Percentiles rank a stretch among this genome's conserved stretches.
phyloP scores from a whole-genome alignment of 2,113 vertebrate genomes.

The Phyllopteryx taeniolatus region DNA sequence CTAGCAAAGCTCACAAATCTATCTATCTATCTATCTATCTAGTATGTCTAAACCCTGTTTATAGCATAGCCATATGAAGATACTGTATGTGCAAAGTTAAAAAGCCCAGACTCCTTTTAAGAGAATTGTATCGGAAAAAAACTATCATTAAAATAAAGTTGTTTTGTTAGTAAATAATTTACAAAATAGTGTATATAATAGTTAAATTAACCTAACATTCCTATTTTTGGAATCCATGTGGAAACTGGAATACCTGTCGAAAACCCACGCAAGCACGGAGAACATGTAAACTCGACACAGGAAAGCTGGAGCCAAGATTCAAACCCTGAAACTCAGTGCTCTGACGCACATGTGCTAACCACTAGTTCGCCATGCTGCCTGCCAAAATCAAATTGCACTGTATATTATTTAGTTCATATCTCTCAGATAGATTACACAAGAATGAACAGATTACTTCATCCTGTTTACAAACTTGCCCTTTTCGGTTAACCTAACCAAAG shows the following conservation, averaged over 20 bases:
- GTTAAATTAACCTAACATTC: too few species aligned
- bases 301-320: neutral
- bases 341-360: neutral
- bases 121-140: too few species aligned
- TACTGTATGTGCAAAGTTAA: too few species aligned
- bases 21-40: too few species aligned
- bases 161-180: too few species aligned
- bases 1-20: too few species aligned
- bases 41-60: too few species aligned
- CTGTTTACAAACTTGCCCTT: neutral
- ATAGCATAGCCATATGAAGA: too few species aligned
- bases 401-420: neutral
- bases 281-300: neutral
- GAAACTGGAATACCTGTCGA: neutral
- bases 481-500: constrained; percentile 6
- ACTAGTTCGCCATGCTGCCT: neutral
- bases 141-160: too few species aligned
- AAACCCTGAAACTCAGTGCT: neutral
- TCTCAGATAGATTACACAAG: neutral
- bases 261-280: neutral
- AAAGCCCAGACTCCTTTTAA: too few species aligned
- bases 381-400: neutral
- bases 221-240: neutral
- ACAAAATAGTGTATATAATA: too few species aligned
- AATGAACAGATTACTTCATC: neutral